Base-by-base conservation (phyloP, 2,888 invertebrate species). In the Euzetes globulus region DNA sequence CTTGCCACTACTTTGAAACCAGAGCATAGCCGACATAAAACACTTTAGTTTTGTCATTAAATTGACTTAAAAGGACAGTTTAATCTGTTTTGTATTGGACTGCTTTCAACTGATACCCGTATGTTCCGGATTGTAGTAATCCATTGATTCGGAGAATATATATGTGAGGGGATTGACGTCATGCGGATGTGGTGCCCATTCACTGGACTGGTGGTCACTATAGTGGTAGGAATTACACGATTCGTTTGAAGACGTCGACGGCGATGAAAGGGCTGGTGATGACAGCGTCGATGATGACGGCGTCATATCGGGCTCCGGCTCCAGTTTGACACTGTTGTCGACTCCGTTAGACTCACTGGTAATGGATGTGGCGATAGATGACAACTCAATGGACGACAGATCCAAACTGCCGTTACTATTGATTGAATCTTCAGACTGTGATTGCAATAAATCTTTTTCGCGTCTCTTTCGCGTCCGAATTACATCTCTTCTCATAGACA, bases 381-480 rank as follows among this genome's bases (percentile, higher is more conserved):
- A 70, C 25, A 70, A 9, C 47, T 70, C 70, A 15, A 70, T 70
- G 1, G 70, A 45, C 47, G 41, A 45, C 47, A 70, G 6, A 9
- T 70, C 70, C 17, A 70, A 22, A 70, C 70, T 17, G 11, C 19
- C 19, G 15, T 1, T 47, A 37, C 19, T 13, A 70, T 47, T 70
- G 5, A 70, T 25, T 7, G 41, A 19, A 13, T 70, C 70, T 1
- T 70, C 70, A 9, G n/a, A 5, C 22, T 41, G 70, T 22, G 70
- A 22, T 15, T 41, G 70, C 1, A 70, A 7, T 47, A 45, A 25
- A 60, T 45, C 58, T 9, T 55, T 72, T 58, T 72, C 72, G 0
- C 72, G 17, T 60, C 72, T 17, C 33, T 60, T 72, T 72, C 72
- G 55, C 7, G 72, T 72, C 37, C 72, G 72, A 37, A 72, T 72